phyloP scores from a whole-genome alignment of 2,888 invertebrate genomes.

The Germaria angustata region DNA sequence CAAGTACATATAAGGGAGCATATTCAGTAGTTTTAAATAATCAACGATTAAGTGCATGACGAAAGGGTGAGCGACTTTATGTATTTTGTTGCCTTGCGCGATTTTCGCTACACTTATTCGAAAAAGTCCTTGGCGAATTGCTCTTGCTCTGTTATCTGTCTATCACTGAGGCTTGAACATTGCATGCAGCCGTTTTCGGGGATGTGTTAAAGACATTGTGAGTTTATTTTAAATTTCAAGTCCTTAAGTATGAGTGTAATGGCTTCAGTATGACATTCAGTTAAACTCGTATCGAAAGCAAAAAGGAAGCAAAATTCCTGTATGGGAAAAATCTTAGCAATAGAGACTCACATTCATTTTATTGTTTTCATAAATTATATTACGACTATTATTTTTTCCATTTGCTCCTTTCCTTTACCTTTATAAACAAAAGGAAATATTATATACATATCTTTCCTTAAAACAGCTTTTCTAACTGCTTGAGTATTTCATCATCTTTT shows the following conservation, averaged over 20 bases:
- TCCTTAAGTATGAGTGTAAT: no score
- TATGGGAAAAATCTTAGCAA: background rate
- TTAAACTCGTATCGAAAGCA: slow-evolving; percentile 10
- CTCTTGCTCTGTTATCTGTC: no score
- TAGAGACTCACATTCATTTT: background rate
- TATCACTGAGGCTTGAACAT: no score
- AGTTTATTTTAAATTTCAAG: background rate
- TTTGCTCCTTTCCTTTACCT: background rate
- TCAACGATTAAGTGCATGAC: no score
- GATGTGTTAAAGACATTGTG: no score
- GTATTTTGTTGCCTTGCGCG: no score
- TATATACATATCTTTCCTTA: background rate
- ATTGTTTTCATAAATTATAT: background rate
- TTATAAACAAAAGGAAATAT: slow-evolving; percentile 10
- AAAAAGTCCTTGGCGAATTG: no score
- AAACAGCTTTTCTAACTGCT: background rate
- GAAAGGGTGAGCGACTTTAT: no score
- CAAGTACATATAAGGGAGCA: no score
- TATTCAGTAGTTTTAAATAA: no score
- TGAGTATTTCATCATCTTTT: background rate
- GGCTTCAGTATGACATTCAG: slow-evolving; percentile 14
- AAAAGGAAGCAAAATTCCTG: background rate
- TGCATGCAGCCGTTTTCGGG: no score
- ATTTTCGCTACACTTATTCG: no score
- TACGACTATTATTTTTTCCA: background rate